These are phyloP conservation scores for Plectropomus leopardus DNA, from an alignment of 2,113 vertebrate genomes.

Conservation along the genomic window DNA sequence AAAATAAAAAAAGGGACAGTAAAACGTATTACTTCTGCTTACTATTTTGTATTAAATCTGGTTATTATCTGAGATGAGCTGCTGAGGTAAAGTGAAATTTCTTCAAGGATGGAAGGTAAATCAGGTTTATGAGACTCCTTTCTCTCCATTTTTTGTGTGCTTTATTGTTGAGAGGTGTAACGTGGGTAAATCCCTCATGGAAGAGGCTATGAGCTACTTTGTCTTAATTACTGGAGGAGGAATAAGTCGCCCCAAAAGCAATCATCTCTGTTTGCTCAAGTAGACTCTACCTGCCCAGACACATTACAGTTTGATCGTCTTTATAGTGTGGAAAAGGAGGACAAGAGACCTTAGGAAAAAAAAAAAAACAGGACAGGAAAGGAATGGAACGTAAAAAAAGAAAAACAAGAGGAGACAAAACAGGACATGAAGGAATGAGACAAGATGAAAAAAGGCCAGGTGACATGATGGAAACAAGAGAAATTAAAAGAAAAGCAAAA, in stretches of 20 bases:
- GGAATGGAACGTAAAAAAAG: no score
- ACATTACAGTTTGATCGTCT: conserved; percentile 87
- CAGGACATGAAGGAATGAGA: no score
- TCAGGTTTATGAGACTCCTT: conserved; percentile 32
- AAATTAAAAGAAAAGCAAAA: background rate
- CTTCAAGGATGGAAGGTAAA: background rate
- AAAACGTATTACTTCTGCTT: background rate
- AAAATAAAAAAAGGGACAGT: background rate
- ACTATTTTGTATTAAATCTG: background rate
- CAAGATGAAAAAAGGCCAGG: background rate
- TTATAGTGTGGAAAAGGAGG: background rate
- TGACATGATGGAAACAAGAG: background rate
- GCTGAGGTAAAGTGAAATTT: background rate
- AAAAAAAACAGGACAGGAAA: no score
- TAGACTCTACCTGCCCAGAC: conserved; percentile 82
- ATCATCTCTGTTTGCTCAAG: conserved; percentile 94
- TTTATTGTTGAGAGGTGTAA: conserved; percentile 69
- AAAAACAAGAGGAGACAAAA: no score
- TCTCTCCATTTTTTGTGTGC: conserved; percentile 14
- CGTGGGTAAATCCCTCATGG: conserved; percentile 72
- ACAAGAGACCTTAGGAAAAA: background rate
- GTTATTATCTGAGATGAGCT: background rate
- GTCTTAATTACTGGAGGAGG: conserved; percentile 91
- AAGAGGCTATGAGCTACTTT: conserved; percentile 85
- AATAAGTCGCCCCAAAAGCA: conserved; percentile 88